phyloP scores from a whole-genome alignment of 2,888 invertebrate genomes.

The Venusia cambrica region DNA sequence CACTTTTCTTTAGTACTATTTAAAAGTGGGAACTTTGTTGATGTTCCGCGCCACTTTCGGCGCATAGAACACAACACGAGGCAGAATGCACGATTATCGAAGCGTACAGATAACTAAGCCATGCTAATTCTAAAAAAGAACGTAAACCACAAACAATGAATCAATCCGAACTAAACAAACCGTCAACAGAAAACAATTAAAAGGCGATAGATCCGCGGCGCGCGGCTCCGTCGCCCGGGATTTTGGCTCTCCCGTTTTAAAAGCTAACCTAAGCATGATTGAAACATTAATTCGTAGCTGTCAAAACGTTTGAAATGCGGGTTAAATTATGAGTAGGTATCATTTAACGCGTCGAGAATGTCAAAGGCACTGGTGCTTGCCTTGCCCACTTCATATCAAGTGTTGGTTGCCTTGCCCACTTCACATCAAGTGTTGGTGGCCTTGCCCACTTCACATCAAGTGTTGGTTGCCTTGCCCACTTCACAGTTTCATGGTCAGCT shows the following conservation, averaged over 20 bases:
- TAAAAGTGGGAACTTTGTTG: too few species aligned
- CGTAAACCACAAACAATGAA: slow-evolving; percentile 19
- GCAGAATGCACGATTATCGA: too few species aligned
- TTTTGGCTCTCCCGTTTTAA: slow-evolving; percentile 34
- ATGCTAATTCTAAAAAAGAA: slow-evolving; percentile 7
- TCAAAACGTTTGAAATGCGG: slow-evolving; percentile 45
- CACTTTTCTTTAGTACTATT: too few species aligned
- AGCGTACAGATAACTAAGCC: slow-evolving; percentile 7
- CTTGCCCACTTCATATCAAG: too few species aligned
- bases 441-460: too few species aligned
- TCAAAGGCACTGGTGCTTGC: slow-evolving; percentile 6
- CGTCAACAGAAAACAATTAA: slow-evolving; percentile 25
- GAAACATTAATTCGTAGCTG: slow-evolving; percentile 55
- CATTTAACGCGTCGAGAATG: slow-evolving; percentile 4
- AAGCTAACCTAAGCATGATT: slow-evolving; percentile 53
- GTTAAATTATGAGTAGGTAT: slow-evolving; percentile 12
- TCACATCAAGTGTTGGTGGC: too few species aligned
- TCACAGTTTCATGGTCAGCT: too few species aligned
- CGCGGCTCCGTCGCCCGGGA: slow-evolving; percentile 24
- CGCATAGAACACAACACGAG: too few species aligned
- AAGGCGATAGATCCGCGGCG: slow-evolving; percentile 22
- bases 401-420: too few species aligned
- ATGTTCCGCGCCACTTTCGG: too few species aligned
- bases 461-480: too few species aligned
- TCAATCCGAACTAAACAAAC: slow-evolving; percentile 23